Percentiles rank a stretch among this genome's conserved stretches.
phyloP scores from a whole-genome alignment of 2,797 vertebrate species.

The Betta splendens region DNA sequence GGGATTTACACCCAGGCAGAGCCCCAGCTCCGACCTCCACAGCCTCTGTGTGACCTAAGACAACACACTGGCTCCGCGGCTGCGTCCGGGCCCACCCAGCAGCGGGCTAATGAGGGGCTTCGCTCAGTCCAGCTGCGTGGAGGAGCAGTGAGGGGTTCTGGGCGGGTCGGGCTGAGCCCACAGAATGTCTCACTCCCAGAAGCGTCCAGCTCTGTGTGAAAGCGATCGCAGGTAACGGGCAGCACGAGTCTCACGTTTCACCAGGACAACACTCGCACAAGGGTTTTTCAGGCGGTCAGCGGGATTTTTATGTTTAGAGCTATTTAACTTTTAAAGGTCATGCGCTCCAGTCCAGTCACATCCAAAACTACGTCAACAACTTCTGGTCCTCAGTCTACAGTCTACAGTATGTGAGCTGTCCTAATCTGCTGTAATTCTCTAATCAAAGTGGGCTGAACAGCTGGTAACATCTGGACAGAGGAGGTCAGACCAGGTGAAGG shows the following conservation, averaged over 20 bases:
- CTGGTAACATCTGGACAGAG: constrained; percentile 58
- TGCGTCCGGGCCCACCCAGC: constrained; percentile 68
- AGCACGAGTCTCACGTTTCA: no score
- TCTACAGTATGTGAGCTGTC: no score
- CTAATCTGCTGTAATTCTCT: no score
- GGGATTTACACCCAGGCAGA: constrained; percentile 70
- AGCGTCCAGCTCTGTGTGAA: constrained; percentile 43
- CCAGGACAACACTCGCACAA: not conserved
- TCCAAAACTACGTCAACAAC: no score
- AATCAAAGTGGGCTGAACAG: constrained; percentile 8
- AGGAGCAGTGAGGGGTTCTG: constrained; percentile 34
- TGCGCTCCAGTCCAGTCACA: no score
- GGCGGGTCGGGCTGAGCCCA: constrained; percentile 30
- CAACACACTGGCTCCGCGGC: constrained; percentile 16
- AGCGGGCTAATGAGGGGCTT: constrained; percentile 63
- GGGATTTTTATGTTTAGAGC: no score
- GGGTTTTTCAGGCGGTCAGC: no score
- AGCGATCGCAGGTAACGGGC: no score
- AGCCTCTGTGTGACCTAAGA: constrained; percentile 62
- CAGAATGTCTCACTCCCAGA: constrained; percentile 28
- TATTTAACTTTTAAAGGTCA: no score
- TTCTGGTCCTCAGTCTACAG: no score
- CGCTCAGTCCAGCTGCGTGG: constrained; percentile 60
- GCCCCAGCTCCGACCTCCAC: constrained; percentile 63
- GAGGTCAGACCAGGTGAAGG: constrained; percentile 48